These are phyloP conservation scores for Carduelis carduelis DNA, from an alignment of 2,797 vertebrate genomes.

Conservation along the genomic window DNA sequence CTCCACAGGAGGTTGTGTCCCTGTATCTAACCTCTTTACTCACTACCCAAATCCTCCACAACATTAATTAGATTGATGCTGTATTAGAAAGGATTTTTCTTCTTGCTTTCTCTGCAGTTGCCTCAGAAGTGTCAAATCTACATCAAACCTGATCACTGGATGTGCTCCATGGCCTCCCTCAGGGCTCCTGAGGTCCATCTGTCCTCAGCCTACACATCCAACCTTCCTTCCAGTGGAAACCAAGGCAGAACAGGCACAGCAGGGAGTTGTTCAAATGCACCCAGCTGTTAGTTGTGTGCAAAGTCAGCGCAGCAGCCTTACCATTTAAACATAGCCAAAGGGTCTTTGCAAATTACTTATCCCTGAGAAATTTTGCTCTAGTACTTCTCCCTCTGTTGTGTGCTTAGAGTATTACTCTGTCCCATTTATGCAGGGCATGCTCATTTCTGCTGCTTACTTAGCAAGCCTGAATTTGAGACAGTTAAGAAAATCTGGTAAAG, in stretches of 20 bases:
- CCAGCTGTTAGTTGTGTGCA: neutral
- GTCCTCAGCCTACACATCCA: constrained; percentile 10
- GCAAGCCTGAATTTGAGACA: neutral
- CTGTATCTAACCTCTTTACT: constrained; percentile 49
- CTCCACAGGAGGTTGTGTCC: constrained; percentile 35
- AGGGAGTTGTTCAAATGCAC: neutral
- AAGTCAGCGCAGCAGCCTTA: neutral
- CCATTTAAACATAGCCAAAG: neutral
- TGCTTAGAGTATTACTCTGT: neutral
- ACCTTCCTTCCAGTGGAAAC: neutral
- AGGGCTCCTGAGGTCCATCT: neutral
- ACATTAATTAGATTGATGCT: constrained; percentile 46
- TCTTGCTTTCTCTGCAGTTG: neutral
- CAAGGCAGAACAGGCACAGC: neutral
- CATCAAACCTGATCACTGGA: constrained; percentile 18
- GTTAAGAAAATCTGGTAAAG: neutral
- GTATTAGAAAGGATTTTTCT: constrained; percentile 11
- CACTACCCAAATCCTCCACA: constrained; percentile 30
- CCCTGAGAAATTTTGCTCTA: constrained; percentile 5
- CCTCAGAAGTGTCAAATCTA: constrained; percentile 26
- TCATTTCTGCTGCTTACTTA: neutral
- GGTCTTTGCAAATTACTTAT: neutral
- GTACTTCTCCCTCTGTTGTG: neutral
- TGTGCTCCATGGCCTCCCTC: constrained; percentile 13
- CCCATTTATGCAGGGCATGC: neutral